Conservation (phyloP, 2,888 invertebrate species). For the Cephus pygmeus region DNA sequence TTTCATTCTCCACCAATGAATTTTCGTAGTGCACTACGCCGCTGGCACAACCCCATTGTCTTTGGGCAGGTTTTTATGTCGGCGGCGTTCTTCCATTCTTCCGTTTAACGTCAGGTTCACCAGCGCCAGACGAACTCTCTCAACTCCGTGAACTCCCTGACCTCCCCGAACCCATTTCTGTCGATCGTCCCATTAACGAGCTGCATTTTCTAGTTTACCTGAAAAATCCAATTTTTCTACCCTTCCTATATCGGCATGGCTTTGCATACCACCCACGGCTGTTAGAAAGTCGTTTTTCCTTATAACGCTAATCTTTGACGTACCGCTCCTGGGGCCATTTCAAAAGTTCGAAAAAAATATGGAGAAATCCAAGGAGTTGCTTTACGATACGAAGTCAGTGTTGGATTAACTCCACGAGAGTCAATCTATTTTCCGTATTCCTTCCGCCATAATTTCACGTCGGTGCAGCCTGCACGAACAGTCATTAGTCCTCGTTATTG, state of each 20-base stretch:
- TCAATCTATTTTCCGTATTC: background rate
- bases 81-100: conserved; percentile 23
- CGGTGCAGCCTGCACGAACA: background rate
- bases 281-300: background rate
- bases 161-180: background rate
- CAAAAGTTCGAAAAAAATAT: background rate
- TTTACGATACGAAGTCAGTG: background rate
- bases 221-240: background rate
- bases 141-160: background rate
- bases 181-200: too few species aligned
- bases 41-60: conserved; percentile 27
- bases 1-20: conserved; percentile 16
- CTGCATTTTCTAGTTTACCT: too few species aligned
- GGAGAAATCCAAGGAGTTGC: background rate
- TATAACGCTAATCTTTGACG: background rate
- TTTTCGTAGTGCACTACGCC: conserved; percentile 16
- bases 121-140: conserved; percentile 8
- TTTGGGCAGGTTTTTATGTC: conserved; percentile 29
- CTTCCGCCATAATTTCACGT: background rate
- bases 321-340: background rate
- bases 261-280: background rate
- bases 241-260: background rate
- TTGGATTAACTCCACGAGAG: background rate
- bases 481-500: background rate
- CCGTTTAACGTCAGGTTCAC: conserved; percentile 30